These are phyloP conservation scores for Pollenia angustigena DNA, from an alignment of 2,888 invertebrate genomes.

Conservation along the genomic window DNA sequence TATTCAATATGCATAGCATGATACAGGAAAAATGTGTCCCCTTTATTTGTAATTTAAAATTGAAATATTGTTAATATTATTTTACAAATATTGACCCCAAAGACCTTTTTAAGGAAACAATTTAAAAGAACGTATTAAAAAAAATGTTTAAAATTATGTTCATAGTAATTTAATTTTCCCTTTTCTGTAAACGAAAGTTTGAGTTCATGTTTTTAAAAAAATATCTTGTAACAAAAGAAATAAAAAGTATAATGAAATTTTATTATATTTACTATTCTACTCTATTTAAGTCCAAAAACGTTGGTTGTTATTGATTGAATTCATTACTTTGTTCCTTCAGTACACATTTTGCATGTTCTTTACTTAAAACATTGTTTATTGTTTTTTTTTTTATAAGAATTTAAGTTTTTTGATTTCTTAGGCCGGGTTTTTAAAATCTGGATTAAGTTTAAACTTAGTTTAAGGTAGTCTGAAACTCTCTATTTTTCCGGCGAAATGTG, in stretches of 20 bases:
- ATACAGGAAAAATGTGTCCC: no score
- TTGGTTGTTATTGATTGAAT: background rate
- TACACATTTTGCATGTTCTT: no score
- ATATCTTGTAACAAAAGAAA: background rate
- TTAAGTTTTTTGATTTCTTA: background rate
- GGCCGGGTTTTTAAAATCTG: no score
- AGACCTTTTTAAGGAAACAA: background rate
- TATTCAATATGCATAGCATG: no score
- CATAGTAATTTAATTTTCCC: slow-evolving; percentile 6
- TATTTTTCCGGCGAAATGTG: no score
- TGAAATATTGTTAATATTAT: background rate
- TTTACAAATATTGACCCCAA: no score
- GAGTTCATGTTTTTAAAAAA: background rate
- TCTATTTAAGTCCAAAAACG: slow-evolving; percentile 1
- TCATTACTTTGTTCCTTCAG: background rate
- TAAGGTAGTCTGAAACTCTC: no score
- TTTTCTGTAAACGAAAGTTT: background rate
- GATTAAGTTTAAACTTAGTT: no score
- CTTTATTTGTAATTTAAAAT: background rate
- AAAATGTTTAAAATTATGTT: background rate
- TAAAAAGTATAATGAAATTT: background rate
- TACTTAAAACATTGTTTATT: no score
- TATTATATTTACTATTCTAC: background rate
- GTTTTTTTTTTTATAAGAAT: no score
- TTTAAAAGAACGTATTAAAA: background rate